Conservation (phyloP, 2,888 invertebrate genomes). For the Pherbina coryleti region DNA sequence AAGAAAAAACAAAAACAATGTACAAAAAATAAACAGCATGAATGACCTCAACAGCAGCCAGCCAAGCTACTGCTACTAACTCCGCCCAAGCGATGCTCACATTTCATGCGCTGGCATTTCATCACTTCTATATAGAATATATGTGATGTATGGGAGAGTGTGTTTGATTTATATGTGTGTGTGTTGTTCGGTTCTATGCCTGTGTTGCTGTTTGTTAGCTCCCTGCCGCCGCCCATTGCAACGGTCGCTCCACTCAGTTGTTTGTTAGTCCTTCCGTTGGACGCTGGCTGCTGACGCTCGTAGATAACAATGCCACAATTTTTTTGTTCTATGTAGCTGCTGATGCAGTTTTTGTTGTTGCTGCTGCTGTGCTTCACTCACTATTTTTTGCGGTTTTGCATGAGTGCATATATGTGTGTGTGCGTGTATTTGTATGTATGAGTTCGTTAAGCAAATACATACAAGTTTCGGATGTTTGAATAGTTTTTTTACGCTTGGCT, state of each 20-base stretch:
- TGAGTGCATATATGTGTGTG: slow-evolving; percentile 26
- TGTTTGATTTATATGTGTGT: background rate
- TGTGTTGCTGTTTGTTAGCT: background rate
- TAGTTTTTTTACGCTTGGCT: slow-evolving; percentile 13
- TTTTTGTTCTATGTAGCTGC: background rate
- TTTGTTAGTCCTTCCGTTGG: slow-evolving; percentile 22
- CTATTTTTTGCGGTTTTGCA: slow-evolving; percentile 24
- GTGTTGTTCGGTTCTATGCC: background rate
- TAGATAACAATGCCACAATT: slow-evolving; percentile 32
- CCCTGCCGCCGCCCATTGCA: background rate
- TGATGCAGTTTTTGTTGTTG: slow-evolving; percentile 23
- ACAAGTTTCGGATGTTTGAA: slow-evolving; percentile 16
- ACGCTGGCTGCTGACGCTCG: slow-evolving; percentile 23
- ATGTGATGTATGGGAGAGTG: background rate
- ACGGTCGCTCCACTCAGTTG: background rate
- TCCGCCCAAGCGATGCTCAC: background rate
- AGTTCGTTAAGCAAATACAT: background rate
- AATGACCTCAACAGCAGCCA: slow-evolving; percentile 14
- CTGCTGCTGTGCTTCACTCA: slow-evolving; percentile 6
- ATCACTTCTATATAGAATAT: slow-evolving; percentile 16
- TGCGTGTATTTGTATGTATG: slow-evolving; percentile 5
- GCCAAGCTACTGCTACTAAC: background rate
- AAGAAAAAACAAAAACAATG: background rate
- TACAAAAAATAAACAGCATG: background rate
- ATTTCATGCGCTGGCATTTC: slow-evolving; percentile 23